A percentile compares a stretch with the other conserved stretches of the same genome.
phyloP scores from a whole-genome alignment of 2,888 invertebrate genomes.

The Pimpla rufipes region DNA sequence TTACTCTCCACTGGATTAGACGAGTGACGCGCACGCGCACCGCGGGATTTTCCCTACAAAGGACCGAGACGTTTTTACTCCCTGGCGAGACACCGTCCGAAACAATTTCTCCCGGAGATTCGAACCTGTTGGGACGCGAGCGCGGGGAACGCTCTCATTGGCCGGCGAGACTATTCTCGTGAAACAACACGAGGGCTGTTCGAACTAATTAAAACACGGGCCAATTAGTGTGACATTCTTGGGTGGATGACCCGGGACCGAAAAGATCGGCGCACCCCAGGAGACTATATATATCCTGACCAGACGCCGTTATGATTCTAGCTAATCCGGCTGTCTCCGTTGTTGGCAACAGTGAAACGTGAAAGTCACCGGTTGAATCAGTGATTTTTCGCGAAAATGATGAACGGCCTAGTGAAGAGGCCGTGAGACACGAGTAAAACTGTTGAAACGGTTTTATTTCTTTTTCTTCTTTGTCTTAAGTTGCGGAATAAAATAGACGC shows the following conservation, averaged over 20 bases:
- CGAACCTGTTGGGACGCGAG: background rate
- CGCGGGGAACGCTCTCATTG: background rate
- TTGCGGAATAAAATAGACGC: constrained; percentile 6
- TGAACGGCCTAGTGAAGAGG: constrained; percentile 9
- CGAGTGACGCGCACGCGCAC: background rate
- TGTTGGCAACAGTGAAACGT: background rate
- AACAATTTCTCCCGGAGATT: background rate
- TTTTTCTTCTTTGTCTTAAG: background rate
- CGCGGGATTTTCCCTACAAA: background rate
- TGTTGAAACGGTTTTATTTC: background rate
- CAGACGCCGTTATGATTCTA: constrained; percentile 3
- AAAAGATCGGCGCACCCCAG: background rate
- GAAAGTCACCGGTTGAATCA: background rate
- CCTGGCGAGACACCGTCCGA: background rate
- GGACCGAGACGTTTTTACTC: background rate
- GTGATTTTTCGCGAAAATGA: constrained; percentile 9
- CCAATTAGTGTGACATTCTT: constrained; percentile 9
- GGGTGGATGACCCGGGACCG: constrained; percentile 13
- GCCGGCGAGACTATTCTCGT: background rate
- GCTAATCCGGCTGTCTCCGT: background rate
- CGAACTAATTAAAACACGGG: constrained; percentile 11
- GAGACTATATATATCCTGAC: constrained; percentile 3
- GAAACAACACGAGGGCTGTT: constrained; percentile 9
- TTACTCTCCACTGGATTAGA: background rate
- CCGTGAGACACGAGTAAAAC: background rate